phyloP scores from a whole-genome alignment of 2,797 vertebrate species.

The Leptatherina wallacei region DNA sequence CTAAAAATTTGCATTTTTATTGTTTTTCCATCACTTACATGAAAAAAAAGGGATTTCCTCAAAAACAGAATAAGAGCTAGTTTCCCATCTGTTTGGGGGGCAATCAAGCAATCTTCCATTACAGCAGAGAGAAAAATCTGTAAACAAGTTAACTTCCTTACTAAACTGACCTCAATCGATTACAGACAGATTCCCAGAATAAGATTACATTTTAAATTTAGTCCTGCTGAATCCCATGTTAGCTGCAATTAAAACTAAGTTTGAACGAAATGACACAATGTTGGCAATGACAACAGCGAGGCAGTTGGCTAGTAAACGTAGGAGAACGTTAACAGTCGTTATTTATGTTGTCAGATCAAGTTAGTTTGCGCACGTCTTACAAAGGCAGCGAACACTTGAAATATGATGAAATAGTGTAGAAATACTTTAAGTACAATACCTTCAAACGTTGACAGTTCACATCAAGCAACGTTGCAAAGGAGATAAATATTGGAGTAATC shows the following conservation, averaged over 20 bases:
- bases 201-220: not conserved
- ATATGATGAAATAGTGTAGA: not conserved
- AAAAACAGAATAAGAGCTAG: not conserved
- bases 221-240: not conserved
- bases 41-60: not conserved
- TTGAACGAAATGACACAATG: not conserved
- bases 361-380: not conserved
- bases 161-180: not conserved
- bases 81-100: not conserved
- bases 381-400: not conserved
- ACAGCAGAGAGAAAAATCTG: not conserved
- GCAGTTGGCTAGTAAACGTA: not conserved
- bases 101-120: not conserved
- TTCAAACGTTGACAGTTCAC: not conserved
- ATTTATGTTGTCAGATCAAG: not conserved
- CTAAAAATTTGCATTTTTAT: not conserved
- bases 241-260: not conserved
- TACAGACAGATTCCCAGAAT: not conserved
- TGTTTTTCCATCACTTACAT: not conserved
- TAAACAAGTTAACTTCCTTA: not conserved
- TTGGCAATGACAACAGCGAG: not conserved
- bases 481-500: conserved; percentile 1
- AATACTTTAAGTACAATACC: conserved; percentile 34
- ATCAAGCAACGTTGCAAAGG: not conserved
- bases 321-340: not conserved